Evolutionary conservation across 1,140 invertebrate genomes (phyloP).

Genomic region (Venustaconcha ellipsiformis): DNA sequence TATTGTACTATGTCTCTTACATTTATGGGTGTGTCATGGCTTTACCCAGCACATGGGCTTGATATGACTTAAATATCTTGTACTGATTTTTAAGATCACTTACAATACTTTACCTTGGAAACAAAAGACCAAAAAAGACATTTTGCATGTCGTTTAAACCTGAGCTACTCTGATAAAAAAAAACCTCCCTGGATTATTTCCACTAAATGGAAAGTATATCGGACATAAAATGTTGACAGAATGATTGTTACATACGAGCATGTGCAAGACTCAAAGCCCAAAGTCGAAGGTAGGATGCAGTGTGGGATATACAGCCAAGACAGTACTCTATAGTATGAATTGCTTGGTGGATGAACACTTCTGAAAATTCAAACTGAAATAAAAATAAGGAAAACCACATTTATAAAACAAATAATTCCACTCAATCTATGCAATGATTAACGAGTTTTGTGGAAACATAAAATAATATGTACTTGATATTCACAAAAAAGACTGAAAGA

Average conservation of each 20-base stretch:
- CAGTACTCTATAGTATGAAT: conserved; percentile 99
- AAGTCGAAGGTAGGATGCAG: conserved; percentile 94
- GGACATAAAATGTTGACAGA: not conserved
- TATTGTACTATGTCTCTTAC: no score
- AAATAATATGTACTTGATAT: not conserved
- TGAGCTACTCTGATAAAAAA: not conserved
- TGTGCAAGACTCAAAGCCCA: conserved; percentile 97
- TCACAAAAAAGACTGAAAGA: not conserved
- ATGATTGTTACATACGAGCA: conserved; percentile 80
- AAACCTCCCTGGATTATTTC: no score
- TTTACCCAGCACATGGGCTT: no score
- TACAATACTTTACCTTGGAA: not conserved
- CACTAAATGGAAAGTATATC: not conserved
- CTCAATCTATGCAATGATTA: not conserved
- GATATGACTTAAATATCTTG: not conserved
- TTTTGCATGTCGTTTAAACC: not conserved
- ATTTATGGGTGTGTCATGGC: no score
- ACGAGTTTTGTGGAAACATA: not conserved
- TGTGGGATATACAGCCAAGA: conserved; percentile 95
- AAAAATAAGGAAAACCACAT: conserved; percentile 3
- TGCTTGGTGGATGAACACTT: conserved; percentile 93
- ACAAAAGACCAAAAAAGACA: not conserved
- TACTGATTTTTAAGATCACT: not conserved
- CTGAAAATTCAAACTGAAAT: conserved; percentile 84
- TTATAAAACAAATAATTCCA: conserved; percentile 1